A percentile compares a stretch with the other conserved stretches of the same genome.
These are phyloP conservation scores for Spodoptera frugiperda DNA, from an alignment of 1,140 invertebrate species.

Conservation along the genomic window DNA sequence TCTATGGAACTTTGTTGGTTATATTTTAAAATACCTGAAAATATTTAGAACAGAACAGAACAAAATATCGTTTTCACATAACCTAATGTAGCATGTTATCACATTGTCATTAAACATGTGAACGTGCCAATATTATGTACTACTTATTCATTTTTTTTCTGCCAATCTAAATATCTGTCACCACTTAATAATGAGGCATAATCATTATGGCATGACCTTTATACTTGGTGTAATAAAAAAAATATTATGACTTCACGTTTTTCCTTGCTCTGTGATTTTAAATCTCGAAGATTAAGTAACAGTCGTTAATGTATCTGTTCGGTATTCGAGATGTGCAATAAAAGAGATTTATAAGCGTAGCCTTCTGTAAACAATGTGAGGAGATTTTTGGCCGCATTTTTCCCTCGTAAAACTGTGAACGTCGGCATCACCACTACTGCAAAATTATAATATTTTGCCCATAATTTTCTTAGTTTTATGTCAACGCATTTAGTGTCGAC, in stretches of 20 bases:
- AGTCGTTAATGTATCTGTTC: constrained; percentile 34
- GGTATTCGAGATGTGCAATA: constrained; percentile 33
- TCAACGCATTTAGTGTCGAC: constrained; percentile 30
- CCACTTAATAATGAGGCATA: constrained; percentile 16
- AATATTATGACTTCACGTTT: constrained; percentile 14
- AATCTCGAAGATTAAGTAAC: constrained; percentile 45
- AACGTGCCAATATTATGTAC: constrained; percentile 4
- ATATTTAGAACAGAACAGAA: background rate
- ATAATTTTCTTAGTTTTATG: constrained; percentile 27
- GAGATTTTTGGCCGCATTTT: constrained; percentile 4
- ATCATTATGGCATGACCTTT: constrained; percentile 28
- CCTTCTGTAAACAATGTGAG: constrained; percentile 3
- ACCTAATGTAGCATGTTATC: background rate
- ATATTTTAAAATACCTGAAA: no score
- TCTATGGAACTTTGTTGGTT: no score
- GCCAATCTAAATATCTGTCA: constrained; percentile 24
- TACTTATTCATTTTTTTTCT: constrained; percentile 38
- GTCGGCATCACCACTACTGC: background rate
- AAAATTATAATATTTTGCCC: constrained; percentile 34
- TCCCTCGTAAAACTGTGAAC: constrained; percentile 19
- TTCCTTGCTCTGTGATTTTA: constrained; percentile 31
- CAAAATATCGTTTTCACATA: no score
- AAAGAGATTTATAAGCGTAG: constrained; percentile 33
- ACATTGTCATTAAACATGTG: background rate
- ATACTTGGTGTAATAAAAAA: constrained; percentile 23